Base-by-base conservation (phyloP, 2,113 vertebrate genomes). In the Hemichromis elongatus region DNA sequence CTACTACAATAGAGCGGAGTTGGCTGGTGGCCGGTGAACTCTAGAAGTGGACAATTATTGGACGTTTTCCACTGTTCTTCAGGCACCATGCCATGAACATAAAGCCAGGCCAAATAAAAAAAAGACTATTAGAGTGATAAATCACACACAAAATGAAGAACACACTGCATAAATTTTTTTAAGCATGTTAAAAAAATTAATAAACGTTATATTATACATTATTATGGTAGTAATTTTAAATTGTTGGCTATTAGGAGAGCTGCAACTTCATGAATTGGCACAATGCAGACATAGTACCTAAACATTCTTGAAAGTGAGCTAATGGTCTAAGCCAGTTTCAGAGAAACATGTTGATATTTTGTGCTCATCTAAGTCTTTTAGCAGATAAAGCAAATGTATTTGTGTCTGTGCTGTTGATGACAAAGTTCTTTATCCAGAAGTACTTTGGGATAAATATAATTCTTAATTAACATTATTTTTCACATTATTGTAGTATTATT, bases 11-110 rank as follows among this genome's bases (percentile, higher is more conserved):
- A 47, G 70, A 84, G 75, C 19, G 45, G 53, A 83, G 56, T 85
- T 91, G 94, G 94, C 91, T 47, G 85, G 42, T 68, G 86, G 79
- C 86, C 83, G 78, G 37, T 82, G 66, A 91, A 90, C 86, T 89
- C 66, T 79, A 68, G 79, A 80, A 85, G 87, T 84, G 42, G 59
- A 86, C 47, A 3, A 68, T 88, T 86, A 75, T 81, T 92, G 91
- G 92, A 92, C 11, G 16, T 81, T 92, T 93, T 94, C 92, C 93
- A 90, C 86, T 47, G 2, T 70, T 92, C 83, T 84, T 81, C 77
- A 91, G 91, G 93, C 92, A 83, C 59, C 16, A n/a, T 68, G 93
- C 92, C 91, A 94, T 79, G 70, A 18, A 73, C 85, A 77, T 37
- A 88, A 42, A 88, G 79, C 9, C 59, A 81, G 61, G 14, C 35